A percentile compares a stretch with the other conserved stretches of the same genome.
These are phyloP conservation scores for Sericinus montela DNA, from an alignment of 2,888 invertebrate species.

Conservation along the genomic window DNA sequence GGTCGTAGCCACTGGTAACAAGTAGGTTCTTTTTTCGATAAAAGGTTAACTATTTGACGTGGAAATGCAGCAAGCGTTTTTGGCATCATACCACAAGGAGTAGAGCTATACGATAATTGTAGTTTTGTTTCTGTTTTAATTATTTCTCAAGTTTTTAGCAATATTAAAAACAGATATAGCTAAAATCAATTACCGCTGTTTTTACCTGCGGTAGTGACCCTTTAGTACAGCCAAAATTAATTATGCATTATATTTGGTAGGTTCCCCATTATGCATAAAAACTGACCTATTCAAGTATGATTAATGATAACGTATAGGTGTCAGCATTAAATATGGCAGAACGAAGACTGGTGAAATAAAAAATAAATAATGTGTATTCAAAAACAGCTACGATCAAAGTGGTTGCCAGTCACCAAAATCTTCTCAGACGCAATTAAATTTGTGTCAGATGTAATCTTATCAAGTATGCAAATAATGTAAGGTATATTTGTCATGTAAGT, in stretches of 20 bases:
- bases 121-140: too few species aligned
- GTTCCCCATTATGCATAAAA: slow-evolving; percentile 3
- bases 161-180: too few species aligned
- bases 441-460: slow-evolving; percentile 29
- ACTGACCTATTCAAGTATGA: slow-evolving; percentile 8
- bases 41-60: too few species aligned
- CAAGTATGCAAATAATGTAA: slow-evolving; percentile 20
- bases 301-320: slow-evolving; percentile 6
- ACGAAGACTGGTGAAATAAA: slow-evolving; percentile 6
- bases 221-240: not conserved
- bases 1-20: too few species aligned
- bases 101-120: too few species aligned
- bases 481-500: slow-evolving; percentile 25
- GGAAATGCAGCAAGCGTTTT: too few species aligned
- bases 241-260: not conserved
- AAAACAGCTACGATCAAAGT: slow-evolving; percentile 18
- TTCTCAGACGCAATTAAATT: slow-evolving; percentile 25
- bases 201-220: not conserved
- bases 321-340: slow-evolving; percentile 1
- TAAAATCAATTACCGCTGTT: too few species aligned
- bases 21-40: too few species aligned
- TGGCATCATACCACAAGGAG: too few species aligned
- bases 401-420: slow-evolving; percentile 25
- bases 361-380: slow-evolving; percentile 6
- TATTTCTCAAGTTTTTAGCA: too few species aligned